Percentiles rank a stretch among this genome's conserved stretches.
phyloP scores from a whole-genome alignment of 2,113 vertebrate species.

The Aythya baeri region DNA sequence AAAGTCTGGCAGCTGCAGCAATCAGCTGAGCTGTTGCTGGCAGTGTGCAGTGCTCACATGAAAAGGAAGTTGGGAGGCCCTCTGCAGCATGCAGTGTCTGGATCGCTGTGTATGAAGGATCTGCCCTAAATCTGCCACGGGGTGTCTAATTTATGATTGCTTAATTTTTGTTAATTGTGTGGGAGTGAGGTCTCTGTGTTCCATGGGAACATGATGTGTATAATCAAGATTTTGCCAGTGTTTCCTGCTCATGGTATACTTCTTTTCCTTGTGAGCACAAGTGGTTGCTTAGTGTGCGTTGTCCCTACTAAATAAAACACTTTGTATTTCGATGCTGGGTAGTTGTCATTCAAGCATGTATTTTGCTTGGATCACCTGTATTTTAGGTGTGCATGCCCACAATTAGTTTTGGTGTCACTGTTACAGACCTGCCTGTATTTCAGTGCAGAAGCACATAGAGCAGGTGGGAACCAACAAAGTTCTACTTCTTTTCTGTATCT shows the following conservation, averaged over 20 bases:
- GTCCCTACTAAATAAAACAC: not conserved
- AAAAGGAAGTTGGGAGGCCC: slow-evolving; percentile 57
- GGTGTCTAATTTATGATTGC: not conserved
- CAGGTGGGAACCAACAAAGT: not conserved
- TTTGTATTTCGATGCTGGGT: not conserved
- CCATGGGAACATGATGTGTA: not conserved
- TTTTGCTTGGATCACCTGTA: not conserved
- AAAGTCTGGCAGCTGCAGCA: slow-evolving; percentile 29
- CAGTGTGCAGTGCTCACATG: slow-evolving; percentile 24
- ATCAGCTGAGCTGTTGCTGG: slow-evolving; percentile 63
- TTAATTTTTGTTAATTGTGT: not conserved
- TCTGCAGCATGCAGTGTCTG: not conserved
- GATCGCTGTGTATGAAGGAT: not conserved
- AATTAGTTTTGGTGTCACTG: not conserved
- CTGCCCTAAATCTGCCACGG: slow-evolving; percentile 10
- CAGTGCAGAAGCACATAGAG: not conserved
- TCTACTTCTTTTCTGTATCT: not conserved
- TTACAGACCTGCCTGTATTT: not conserved
- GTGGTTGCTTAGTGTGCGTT: not conserved
- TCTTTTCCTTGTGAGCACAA: not conserved
- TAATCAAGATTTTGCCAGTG: not conserved
- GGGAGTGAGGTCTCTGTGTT: not conserved
- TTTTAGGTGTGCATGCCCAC: not conserved
- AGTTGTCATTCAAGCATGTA: not conserved
- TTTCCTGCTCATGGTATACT: not conserved